Base-by-base conservation (phyloP, 2,888 invertebrate genomes). In the Callyntrura guangdongensis region DNA sequence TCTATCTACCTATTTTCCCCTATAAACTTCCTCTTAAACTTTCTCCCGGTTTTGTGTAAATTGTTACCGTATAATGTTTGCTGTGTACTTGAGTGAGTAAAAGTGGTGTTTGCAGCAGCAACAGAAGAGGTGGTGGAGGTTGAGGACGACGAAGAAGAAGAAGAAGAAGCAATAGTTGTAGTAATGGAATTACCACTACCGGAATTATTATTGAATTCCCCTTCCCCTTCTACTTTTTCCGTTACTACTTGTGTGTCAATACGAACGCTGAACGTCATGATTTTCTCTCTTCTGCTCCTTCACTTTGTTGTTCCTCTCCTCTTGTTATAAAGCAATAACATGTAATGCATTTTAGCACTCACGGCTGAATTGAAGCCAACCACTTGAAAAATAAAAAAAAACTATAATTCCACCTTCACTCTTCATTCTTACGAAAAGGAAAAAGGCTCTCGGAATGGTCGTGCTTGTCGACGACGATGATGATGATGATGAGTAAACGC, bases 271-370 rank as follows among this genome's bases (percentile, higher is more conserved):
- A 56, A 36, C 36, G 81, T 81, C 81, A 81, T 81, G 81, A 81
- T 81, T 81, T 81, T 81, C 61, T 81, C 36, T 81, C 47, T 47
- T 72, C 72, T 22, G 59, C 47, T 47, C 45, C 72, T 72, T 45
- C 22, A 72, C 47, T 72, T 47, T 72, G 72, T 47, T 72, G 45
- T 20, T 11, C 49, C 36, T 47, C 14, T 22, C 47, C 2, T 12
- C 14, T 12, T 36, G n/a, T 81, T 53, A n/a, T 77, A 74, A 77
- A 87, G 87, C 87, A 79, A 79, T 87, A 87, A 81, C 81, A 79
- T 56, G 87, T 87, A 87, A 87, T 81, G 81, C 87, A 87, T 81
- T 87, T 87, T 87, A 87, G 69, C 81, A 69, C 69, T 81, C 64
- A 64, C 49, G 20, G 47, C 5, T 77, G 69, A 69, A 69, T 69